Conservation (phyloP, 2,888 invertebrate genomes). For the Ischnura elegans region DNA sequence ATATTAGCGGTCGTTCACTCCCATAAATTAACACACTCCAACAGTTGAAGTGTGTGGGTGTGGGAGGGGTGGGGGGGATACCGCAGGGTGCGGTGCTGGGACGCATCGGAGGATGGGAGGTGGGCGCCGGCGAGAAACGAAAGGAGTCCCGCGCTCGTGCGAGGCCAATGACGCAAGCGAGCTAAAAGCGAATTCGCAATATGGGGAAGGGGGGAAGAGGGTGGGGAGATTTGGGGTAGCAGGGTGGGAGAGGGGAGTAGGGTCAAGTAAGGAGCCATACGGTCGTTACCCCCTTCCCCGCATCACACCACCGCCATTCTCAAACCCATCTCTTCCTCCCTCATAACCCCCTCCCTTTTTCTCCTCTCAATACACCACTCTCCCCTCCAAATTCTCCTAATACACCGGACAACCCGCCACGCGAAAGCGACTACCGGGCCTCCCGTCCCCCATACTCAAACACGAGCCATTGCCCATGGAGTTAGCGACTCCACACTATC, state of each 20-base stretch:
- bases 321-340: neutral
- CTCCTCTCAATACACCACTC: too few relatives aligned
- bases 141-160: conserved; percentile 34
- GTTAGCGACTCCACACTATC: too few relatives aligned
- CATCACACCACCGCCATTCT: neutral
- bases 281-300: conserved; percentile 44
- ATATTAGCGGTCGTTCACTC: neutral
- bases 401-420: too few relatives aligned
- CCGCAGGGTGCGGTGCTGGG: neutral
- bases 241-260: neutral
- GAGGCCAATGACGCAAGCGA: conserved; percentile 56
- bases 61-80: neutral
- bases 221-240: neutral
- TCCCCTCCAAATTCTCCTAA: too few relatives aligned
- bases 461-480: too few relatives aligned
- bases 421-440: too few relatives aligned
- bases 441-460: too few relatives aligned
- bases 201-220: neutral
- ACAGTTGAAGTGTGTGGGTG: neutral
- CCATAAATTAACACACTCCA: neutral
- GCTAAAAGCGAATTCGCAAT: conserved; percentile 56
- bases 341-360: neutral
- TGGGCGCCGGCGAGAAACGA: conserved; percentile 28
- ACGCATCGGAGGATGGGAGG: neutral
- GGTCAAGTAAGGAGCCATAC: conserved; percentile 58